Percentiles rank a stretch among this genome's conserved stretches.
Evolutionary conservation across 2,113 vertebrate genomes (phyloP).

Genomic region (Paramisgurnus dabryanus): DNA sequence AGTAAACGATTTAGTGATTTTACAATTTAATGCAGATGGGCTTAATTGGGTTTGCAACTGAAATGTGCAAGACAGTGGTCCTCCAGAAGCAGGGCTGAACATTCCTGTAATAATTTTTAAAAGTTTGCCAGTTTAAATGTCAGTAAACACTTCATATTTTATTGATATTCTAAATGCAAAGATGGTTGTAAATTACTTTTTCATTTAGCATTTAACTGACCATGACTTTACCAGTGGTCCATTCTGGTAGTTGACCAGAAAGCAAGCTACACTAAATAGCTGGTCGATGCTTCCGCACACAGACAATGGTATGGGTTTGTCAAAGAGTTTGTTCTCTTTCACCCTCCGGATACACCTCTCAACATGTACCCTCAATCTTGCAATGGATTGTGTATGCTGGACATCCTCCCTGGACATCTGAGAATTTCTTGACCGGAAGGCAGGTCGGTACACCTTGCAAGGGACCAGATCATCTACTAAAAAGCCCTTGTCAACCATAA

Average conservation of each 20-base stretch:
- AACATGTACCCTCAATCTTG: too few relatives aligned
- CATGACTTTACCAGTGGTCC: not conserved
- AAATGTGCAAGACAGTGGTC: too few relatives aligned
- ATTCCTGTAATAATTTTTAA: too few relatives aligned
- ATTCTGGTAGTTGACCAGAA: not conserved
- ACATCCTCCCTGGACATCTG: conserved; percentile 33
- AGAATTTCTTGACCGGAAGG: conserved; percentile 6
- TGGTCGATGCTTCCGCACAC: conserved; percentile 28
- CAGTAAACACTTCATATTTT: too few relatives aligned
- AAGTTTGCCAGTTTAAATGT: too few relatives aligned
- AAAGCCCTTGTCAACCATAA: conserved; percentile 50
- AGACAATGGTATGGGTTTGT: conserved; percentile 20
- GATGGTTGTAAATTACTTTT: too few relatives aligned
- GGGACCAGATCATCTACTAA: conserved; percentile 33
- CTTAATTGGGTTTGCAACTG: too few relatives aligned
- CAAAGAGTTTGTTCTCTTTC: conserved; percentile 35
- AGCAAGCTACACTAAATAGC: conserved; percentile 28
- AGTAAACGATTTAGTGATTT: too few relatives aligned
- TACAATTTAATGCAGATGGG: too few relatives aligned
- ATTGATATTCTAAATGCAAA: too few relatives aligned
- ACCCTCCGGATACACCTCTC: not conserved
- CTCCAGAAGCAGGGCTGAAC: too few relatives aligned
- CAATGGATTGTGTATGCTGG: conserved; percentile 15
- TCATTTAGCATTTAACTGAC: too few relatives aligned
- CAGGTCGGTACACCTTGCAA: conserved; percentile 41